Evolutionary conservation across 2,797 vertebrate genomes (phyloP).

Genomic region (Oryzias dopingdopingensis): DNA sequence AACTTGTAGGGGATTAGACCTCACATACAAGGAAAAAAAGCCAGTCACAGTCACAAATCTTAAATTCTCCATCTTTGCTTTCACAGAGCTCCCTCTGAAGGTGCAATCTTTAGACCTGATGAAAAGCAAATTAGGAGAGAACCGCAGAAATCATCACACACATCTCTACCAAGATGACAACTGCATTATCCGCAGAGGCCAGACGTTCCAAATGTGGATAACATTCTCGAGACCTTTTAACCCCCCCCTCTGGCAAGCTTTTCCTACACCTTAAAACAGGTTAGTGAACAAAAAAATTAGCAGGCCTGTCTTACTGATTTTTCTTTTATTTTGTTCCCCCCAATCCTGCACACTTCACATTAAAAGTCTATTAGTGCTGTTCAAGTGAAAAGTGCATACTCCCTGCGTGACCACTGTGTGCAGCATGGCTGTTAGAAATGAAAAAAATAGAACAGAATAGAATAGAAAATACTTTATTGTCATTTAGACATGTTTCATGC

Average conservation of each 20-base stretch:
- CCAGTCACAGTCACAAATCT: not conserved
- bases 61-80: conserved; percentile 13
- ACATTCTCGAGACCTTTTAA: conserved; percentile 76
- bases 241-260: conserved; percentile 71
- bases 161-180: conserved; percentile 77
- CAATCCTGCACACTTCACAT: too few species aligned
- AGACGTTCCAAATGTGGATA: conserved; percentile 80
- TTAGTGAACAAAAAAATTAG: conserved; percentile 48
- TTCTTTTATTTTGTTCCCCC: too few species aligned
- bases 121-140: conserved; percentile 68
- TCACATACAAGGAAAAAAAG: not conserved
- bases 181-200: conserved; percentile 84
- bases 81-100: conserved; percentile 75
- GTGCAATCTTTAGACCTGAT: conserved; percentile 82
- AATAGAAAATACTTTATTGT: too few species aligned
- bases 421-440: too few species aligned
- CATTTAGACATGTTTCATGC: too few species aligned
- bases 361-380: too few species aligned
- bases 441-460: too few species aligned
- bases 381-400: too few species aligned
- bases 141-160: conserved; percentile 80
- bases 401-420: too few species aligned
- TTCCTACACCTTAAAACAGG: conserved; percentile 82
- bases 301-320: too few species aligned
- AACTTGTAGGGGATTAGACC: conserved; percentile 50